phyloP scores from a whole-genome alignment of 2,888 invertebrate genomes.

The Chrysotoxum bicinctum region DNA sequence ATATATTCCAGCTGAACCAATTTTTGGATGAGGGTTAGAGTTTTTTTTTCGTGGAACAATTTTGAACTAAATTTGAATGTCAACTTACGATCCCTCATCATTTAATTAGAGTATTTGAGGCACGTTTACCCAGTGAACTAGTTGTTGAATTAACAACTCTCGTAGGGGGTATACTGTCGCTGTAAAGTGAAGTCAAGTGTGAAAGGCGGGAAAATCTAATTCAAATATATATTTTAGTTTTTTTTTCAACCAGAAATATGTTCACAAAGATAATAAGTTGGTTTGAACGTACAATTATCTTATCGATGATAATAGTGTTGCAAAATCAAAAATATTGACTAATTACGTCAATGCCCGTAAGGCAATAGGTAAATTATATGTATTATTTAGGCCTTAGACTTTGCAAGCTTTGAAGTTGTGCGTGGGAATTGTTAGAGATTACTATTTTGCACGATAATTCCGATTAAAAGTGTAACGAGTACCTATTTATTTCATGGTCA shows the following conservation, averaged over 20 bases:
- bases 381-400: background rate
- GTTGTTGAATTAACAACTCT: slow-evolving; percentile 6
- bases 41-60: background rate
- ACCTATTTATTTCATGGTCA: slow-evolving; percentile 21
- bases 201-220: slow-evolving; percentile 10
- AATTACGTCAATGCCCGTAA: slow-evolving; percentile 12
- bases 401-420: background rate
- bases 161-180: background rate
- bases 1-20: too few relatives aligned
- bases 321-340: slow-evolving; percentile 17
- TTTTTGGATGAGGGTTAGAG: background rate
- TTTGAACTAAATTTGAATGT: background rate
- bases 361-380: background rate
- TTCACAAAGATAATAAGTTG: background rate
- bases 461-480: background rate
- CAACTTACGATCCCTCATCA: background rate
- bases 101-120: background rate
- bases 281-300: slow-evolving; percentile 40
- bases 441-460: background rate
- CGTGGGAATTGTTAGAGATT: slow-evolving; percentile 1
- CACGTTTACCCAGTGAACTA: background rate
- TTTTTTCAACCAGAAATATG: background rate
- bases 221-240: background rate
- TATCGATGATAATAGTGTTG: slow-evolving; percentile 46
- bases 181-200: background rate